Base-by-base conservation (phyloP, 2,888 invertebrate genomes). In the Aelia acuminata region DNA sequence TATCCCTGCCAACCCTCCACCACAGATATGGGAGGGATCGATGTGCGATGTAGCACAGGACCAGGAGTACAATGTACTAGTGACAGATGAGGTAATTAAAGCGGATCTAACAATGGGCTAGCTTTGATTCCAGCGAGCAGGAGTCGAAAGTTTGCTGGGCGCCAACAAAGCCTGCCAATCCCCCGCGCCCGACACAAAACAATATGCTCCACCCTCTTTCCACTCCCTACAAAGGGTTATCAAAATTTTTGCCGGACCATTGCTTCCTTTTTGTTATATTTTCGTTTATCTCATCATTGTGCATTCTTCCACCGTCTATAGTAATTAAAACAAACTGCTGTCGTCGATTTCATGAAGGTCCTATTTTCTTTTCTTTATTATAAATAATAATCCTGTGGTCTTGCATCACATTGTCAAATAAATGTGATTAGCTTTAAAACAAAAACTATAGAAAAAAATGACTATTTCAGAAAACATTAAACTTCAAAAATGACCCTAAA, bases 11-110 rank as follows among this genome's bases (percentile, higher is more conserved):
- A 5, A 31, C 8, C 31, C 7, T 70, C 31, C 63, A 3, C 10
- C 63, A 70, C 31, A 70, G 31, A 70, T 11, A 70, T 31, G 63
- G 63, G 35, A 5, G 63, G 35, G 63, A 70, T 70, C 63, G 63
- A 70, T 70, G 63, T 31, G 31, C 63, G 63, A 70, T 70, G 63
- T 70, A 70, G 31, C 63, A 70, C 63, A 35, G 63, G 31, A 70
- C 63, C 80, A n/a, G 43, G 80, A 47, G 43, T 80, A 80, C 80
- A 80, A 80, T 80, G 80, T 43, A 80, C 80, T 47, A 80, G 80
- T 85, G 85, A 85, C 85, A 49, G 85, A 85, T 85, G 85, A 85
- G 50, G 85, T 85, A 50, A 85, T 85, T 85, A 85, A 85, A 53
- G 50, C 35, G 39, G 53, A 22, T 85, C 57, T 57, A 47, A 53